Percentiles rank a stretch among this genome's conserved stretches.
Evolutionary conservation across 2,113 vertebrate species (phyloP).

Genomic region (Spea bombifrons): DNA sequence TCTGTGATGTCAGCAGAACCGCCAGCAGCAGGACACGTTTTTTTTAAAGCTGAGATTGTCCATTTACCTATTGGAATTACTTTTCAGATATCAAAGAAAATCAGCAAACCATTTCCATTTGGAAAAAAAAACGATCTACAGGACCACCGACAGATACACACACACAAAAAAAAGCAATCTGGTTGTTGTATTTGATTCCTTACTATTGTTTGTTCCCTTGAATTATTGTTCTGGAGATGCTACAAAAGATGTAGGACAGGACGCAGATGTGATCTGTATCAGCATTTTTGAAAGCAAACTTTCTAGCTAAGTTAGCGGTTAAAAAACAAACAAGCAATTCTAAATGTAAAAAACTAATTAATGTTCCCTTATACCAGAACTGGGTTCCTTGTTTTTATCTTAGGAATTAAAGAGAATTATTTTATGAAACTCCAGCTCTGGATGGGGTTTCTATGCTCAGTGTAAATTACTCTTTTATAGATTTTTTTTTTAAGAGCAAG

Average conservation of each 20-base stretch:
- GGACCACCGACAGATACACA: slow-evolving; percentile 31
- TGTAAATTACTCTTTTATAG: no score
- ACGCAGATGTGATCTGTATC: slow-evolving; percentile 15
- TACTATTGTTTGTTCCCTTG: slow-evolving; percentile 17
- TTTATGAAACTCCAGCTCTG: no score
- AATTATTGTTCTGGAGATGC: slow-evolving; percentile 6
- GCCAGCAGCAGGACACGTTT: slow-evolving; percentile 8
- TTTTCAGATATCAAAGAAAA: slow-evolving; percentile 35
- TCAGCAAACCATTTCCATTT: slow-evolving; percentile 38
- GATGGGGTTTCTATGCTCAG: no score
- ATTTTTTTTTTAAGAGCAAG: no score
- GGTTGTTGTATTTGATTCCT: slow-evolving; percentile 33
- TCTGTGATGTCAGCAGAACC: neutral
- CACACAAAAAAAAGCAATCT: slow-evolving; percentile 35
- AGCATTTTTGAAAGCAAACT: slow-evolving; percentile 8
- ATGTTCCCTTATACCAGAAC: no score
- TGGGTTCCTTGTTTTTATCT: neutral
- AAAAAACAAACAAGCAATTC: no score
- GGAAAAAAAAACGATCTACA: slow-evolving; percentile 15
- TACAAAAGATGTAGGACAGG: slow-evolving; percentile 11
- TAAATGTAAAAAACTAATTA: no score
- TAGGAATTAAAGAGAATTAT: no score
- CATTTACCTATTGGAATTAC: slow-evolving; percentile 29
- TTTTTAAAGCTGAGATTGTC: slow-evolving; percentile 14
- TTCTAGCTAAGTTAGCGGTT: neutral